A percentile compares a stretch with the other conserved stretches of the same genome.
Evolutionary conservation across 92 coral and sea anemone genomes (phyloP).

Genomic region (Diadumene lineata): DNA sequence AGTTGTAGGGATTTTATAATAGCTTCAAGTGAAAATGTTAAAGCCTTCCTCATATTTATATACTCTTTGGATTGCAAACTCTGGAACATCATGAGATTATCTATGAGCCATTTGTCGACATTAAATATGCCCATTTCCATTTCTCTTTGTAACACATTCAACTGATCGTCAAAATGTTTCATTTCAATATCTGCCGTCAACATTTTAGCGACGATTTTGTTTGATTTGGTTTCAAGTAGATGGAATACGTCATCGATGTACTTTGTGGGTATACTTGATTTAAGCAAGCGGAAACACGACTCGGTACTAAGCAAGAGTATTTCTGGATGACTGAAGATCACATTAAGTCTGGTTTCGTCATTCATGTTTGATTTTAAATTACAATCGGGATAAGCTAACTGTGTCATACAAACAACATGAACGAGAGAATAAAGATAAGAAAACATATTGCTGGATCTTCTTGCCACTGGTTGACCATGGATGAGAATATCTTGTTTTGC

Average conservation of each 20-base stretch:
- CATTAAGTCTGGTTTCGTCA: conserved; percentile 4
- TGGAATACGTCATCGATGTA: conserved; percentile 21
- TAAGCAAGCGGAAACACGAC: conserved; percentile 5
- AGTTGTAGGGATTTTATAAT: not conserved
- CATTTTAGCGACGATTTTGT: conserved; percentile 1
- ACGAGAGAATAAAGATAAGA: conserved; percentile 19
- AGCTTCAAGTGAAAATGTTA: not conserved
- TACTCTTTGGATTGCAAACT: not conserved
- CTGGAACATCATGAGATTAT: not conserved
- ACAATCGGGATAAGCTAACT: not conserved
- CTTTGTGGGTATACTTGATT: not conserved
- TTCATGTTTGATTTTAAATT: not conserved
- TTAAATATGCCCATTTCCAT: not conserved
- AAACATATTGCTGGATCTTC: not conserved
- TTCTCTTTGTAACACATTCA: not conserved
- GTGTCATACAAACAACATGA: not conserved
- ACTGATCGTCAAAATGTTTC: not conserved
- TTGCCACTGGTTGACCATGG: not conserved
- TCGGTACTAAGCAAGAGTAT: conserved; percentile 5
- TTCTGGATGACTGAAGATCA: conserved; percentile 20
- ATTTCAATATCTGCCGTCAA: not conserved
- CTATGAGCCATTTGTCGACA: no score
- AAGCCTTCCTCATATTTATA: not conserved
- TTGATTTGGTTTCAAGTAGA: conserved; percentile 1
- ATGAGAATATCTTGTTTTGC: conserved; percentile 24